phyloP scores from a whole-genome alignment of 64 coral and sea anemone genomes.

The Actinia tenebrosa region DNA sequence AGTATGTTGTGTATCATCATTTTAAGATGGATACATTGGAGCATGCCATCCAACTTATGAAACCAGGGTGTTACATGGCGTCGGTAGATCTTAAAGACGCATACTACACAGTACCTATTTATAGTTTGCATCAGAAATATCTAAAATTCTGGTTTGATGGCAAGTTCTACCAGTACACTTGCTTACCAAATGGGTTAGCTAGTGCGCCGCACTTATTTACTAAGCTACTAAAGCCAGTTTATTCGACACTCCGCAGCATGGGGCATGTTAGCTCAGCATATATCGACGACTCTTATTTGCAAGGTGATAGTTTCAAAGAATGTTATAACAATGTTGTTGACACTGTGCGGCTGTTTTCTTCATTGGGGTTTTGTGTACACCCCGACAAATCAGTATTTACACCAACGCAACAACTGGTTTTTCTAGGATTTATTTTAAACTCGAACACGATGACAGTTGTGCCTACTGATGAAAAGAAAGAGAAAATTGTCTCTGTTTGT shows the following conservation, averaged over 20 bases:
- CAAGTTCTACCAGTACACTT: too few relatives aligned
- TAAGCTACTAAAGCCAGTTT: constrained; percentile 32
- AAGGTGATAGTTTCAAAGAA: constrained; percentile 25
- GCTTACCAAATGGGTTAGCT: constrained; percentile 47
- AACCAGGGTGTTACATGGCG: constrained; percentile 39
- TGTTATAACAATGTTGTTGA: constrained; percentile 12
- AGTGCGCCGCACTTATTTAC: constrained; percentile 17
- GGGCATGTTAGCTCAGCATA: constrained; percentile 35
- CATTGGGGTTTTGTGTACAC: too few relatives aligned
- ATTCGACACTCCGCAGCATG: background rate
- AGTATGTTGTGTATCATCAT: constrained; percentile 38
- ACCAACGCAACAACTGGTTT: too few relatives aligned
- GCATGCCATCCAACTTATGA: constrained; percentile 40
- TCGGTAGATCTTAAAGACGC: too few relatives aligned
- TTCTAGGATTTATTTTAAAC: too few relatives aligned
- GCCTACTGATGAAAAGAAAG: too few relatives aligned
- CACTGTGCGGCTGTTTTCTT: too few relatives aligned
- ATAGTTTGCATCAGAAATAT: constrained; percentile 41
- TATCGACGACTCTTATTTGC: constrained; percentile 24
- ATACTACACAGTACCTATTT: constrained; percentile 6
- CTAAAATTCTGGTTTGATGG: constrained; percentile 35
- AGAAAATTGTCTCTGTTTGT: too few relatives aligned
- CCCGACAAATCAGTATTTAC: too few relatives aligned
- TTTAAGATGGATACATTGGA: constrained; percentile 58
- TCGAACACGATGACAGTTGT: too few relatives aligned